Evolutionary conservation across 2,888 invertebrate genomes (phyloP).

Genomic region (Electrophaes corylata): DNA sequence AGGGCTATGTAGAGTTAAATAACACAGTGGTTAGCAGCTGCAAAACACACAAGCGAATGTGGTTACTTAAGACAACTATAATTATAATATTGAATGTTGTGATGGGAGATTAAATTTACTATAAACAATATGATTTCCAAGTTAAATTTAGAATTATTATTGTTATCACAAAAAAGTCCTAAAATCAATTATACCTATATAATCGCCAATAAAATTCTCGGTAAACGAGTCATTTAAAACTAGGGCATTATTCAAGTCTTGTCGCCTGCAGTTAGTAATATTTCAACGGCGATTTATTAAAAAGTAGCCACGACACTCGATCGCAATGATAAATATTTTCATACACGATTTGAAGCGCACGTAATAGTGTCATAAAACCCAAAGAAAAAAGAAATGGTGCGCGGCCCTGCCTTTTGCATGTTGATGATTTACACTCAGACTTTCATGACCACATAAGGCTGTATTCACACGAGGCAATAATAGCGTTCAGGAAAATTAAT

Average conservation of each 20-base stretch:
- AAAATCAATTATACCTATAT: not conserved
- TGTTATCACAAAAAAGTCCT: not conserved
- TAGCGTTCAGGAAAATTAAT: not conserved
- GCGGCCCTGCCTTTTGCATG: conserved; percentile 43
- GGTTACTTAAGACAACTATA: conserved; percentile 23
- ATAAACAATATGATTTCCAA: no score
- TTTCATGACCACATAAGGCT: conserved; percentile 41
- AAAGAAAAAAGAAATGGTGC: conserved; percentile 39
- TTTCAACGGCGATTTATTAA: conserved; percentile 25
- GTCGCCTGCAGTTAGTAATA: conserved; percentile 24
- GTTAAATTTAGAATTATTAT: not conserved
- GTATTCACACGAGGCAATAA: conserved; percentile 8
- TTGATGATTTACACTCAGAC: conserved; percentile 39
- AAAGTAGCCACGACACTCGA: conserved; percentile 29
- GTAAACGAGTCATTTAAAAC: not conserved
- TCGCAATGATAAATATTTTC: conserved; percentile 42
- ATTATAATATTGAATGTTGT: conserved; percentile 13
- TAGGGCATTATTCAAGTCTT: conserved; percentile 19
- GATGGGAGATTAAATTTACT: conserved; percentile 15
- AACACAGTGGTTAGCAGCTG: conserved; percentile 32
- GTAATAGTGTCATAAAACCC: conserved; percentile 42
- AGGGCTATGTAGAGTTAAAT: conserved; percentile 19
- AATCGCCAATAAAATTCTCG: not conserved
- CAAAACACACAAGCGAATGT: conserved; percentile 9
- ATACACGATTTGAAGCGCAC: conserved; percentile 40